phyloP scores from a whole-genome alignment of 2,888 invertebrate species.

The Tortricodes alternella region DNA sequence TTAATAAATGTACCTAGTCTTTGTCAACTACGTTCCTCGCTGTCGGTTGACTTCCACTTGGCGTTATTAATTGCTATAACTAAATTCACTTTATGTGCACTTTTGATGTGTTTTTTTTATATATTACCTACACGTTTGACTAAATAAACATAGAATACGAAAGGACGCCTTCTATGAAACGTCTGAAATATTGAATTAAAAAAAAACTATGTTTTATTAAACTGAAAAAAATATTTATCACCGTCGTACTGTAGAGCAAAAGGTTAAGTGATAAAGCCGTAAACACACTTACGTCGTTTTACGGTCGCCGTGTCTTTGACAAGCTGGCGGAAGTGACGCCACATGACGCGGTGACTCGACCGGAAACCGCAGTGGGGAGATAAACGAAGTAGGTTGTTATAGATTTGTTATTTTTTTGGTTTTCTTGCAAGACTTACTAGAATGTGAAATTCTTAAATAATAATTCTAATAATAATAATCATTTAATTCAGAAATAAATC shows the following conservation, averaged over 20 bases:
- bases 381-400: not conserved
- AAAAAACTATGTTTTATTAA: no score
- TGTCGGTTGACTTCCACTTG: slow-evolving; percentile 1
- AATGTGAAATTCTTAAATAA: no score
- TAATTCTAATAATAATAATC: no score
- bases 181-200: no score
- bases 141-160: no score
- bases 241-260: not conserved
- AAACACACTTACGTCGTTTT: not conserved
- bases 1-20: not conserved
- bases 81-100: slow-evolving; percentile 11
- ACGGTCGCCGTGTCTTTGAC: not conserved
- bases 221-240: not conserved
- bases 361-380: slow-evolving; percentile 6
- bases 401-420: no score
- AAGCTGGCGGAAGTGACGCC: slow-evolving; percentile 6
- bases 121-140: no score
- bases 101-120: not conserved
- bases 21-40: not conserved
- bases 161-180: no score
- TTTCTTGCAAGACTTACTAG: no score
- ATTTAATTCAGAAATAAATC: no score
- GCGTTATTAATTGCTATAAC: slow-evolving; percentile 25
- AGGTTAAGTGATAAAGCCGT: not conserved
- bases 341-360: slow-evolving; percentile 2